These are phyloP conservation scores for Chunga burmeisteri DNA, from an alignment of 2,113 vertebrate genomes.

Conservation along the genomic window DNA sequence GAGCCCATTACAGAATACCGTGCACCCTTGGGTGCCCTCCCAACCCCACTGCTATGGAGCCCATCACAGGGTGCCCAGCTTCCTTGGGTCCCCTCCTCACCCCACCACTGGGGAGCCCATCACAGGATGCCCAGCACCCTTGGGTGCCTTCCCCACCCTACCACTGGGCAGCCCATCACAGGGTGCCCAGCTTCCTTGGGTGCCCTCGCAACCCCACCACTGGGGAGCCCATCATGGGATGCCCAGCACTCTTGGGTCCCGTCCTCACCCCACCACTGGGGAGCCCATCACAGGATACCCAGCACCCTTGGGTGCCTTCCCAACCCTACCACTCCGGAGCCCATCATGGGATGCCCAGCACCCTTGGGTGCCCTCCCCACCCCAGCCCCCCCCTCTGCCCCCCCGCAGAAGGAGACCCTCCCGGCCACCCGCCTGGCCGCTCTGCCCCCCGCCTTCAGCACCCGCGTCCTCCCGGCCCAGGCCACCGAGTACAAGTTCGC, in stretches of 20 bases:
- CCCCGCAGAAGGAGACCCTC: neutral
- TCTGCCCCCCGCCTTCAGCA: neutral
- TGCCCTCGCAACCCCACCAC: neutral
- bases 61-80: neutral
- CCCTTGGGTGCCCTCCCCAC: neutral
- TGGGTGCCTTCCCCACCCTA: neutral
- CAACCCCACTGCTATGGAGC: neutral
- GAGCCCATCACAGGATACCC: neutral
- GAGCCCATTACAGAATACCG: neutral
- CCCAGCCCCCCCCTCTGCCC: neutral
- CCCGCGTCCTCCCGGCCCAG: neutral
- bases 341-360: neutral
- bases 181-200: neutral
- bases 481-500: neutral
- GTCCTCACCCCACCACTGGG: no score
- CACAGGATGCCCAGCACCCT: neutral
- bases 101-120: neutral
- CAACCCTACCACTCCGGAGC: neutral
- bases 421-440: neutral
- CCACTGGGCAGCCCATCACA: neutral
- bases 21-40: neutral
- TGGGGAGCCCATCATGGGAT: neutral
- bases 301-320: neutral
- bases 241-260: neutral
- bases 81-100: neutral